Conservation (phyloP, 2,113 vertebrate genomes). For the Numida meleagris region DNA sequence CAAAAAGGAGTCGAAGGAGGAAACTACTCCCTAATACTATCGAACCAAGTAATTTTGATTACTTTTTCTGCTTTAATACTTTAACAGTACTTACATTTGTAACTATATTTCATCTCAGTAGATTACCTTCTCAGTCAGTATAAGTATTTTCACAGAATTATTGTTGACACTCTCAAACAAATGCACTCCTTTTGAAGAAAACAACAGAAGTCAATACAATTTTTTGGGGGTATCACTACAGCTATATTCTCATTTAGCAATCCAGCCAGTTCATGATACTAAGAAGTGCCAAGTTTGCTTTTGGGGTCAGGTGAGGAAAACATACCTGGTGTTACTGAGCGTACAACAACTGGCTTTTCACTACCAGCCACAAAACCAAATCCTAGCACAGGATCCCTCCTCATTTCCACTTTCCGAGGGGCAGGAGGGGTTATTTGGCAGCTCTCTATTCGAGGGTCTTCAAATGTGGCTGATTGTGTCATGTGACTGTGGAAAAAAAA, state of each 20-base stretch:
- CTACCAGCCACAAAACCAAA: constrained; percentile 99
- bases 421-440: constrained; percentile 91
- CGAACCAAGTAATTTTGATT: background rate
- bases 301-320: background rate
- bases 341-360: constrained; percentile 97
- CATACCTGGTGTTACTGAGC: constrained; percentile 98
- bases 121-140: background rate
- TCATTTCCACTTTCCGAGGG: constrained; percentile 96
- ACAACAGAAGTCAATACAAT: background rate
- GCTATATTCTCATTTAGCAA: background rate
- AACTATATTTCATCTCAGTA: background rate
- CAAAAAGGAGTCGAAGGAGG: background rate
- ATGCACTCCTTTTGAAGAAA: background rate
- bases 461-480: constrained; percentile 90
- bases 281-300: background rate
- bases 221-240: background rate
- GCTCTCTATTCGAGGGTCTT: constrained; percentile 92
- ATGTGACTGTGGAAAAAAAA: constrained; percentile 83
- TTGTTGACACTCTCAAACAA: background rate
- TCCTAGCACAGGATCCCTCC: constrained; percentile 96
- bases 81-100: background rate
- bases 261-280: background rate
- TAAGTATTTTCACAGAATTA: background rate
- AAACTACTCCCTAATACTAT: background rate
- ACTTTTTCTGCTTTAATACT: background rate